phyloP scores from a whole-genome alignment of 2,113 vertebrate genomes.

The Puntigrus tetrazona region DNA sequence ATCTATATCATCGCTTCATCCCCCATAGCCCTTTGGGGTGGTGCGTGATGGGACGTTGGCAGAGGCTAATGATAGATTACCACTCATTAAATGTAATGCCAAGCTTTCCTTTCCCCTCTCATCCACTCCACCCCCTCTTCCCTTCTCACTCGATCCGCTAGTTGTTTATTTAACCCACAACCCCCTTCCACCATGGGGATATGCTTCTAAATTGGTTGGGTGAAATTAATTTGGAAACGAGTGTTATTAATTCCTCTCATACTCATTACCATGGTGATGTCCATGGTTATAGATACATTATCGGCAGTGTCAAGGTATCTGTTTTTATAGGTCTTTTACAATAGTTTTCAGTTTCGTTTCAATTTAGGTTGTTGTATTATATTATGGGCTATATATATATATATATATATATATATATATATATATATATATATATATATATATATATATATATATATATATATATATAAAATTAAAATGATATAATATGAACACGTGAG shows the following conservation, averaged over 20 bases:
- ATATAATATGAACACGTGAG: neutral
- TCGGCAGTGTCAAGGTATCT: constrained; percentile 57
- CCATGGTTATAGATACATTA: constrained; percentile 59
- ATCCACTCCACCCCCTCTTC: constrained; percentile 45
- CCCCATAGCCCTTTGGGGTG: constrained; percentile 58
- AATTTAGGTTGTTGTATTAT: neutral
- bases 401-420: too few species aligned
- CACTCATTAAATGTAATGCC: constrained; percentile 80
- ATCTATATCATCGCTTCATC: constrained; percentile 61
- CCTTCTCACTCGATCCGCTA: neutral
- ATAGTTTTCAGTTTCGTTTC: neutral
- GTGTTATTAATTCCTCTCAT: constrained; percentile 63
- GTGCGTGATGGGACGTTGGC: constrained; percentile 72
- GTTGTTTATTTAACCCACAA: constrained; percentile 56
- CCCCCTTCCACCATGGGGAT: constrained; percentile 68
- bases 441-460: too few species aligned
- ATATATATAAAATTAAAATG: too few species aligned
- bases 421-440: too few species aligned
- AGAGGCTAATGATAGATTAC: constrained; percentile 91
- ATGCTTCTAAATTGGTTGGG: constrained; percentile 62
- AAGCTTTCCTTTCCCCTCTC: constrained; percentile 58
- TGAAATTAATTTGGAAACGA: constrained; percentile 56
- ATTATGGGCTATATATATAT: too few species aligned
- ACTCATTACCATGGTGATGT: constrained; percentile 61
- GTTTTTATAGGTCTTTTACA: constrained; percentile 55